Conservation (phyloP, 2,888 invertebrate species). For the Resseliella maxima region DNA sequence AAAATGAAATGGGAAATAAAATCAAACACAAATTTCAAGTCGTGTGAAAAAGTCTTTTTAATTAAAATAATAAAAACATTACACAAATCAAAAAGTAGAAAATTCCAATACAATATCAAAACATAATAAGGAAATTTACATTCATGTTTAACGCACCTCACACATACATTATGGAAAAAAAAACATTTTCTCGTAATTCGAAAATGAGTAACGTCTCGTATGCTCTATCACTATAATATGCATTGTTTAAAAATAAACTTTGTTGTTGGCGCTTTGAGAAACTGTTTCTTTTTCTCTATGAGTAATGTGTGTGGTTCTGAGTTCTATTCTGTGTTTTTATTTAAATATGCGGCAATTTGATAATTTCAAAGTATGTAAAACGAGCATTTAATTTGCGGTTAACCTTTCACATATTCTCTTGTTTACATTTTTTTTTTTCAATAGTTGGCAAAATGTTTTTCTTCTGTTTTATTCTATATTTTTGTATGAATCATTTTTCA, state of each 20-base stretch:
- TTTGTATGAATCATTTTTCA: too few relatives aligned
- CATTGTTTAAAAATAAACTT: too few relatives aligned
- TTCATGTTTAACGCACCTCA: neutral
- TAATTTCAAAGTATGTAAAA: neutral
- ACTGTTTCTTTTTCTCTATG: too few relatives aligned
- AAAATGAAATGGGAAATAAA: neutral
- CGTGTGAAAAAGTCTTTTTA: conserved; percentile 46
- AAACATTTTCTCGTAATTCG: too few relatives aligned
- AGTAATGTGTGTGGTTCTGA: too few relatives aligned
- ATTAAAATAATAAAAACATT: neutral
- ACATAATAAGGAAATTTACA: neutral
- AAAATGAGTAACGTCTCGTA: too few relatives aligned
- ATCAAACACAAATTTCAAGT: neutral
- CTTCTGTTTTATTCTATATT: neutral
- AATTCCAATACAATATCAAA: neutral
- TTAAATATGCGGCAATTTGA: neutral
- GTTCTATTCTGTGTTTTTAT: neutral
- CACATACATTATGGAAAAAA: too few relatives aligned
- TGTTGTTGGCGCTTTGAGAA: too few relatives aligned
- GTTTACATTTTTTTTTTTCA: neutral
- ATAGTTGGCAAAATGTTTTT: too few relatives aligned
- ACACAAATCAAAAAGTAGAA: neutral
- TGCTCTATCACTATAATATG: too few relatives aligned
- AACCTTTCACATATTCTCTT: neutral
- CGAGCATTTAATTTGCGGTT: conserved; percentile 30